Evolutionary conservation across 2,113 vertebrate species (phyloP).

Genomic region (Lates calcarifer): DNA sequence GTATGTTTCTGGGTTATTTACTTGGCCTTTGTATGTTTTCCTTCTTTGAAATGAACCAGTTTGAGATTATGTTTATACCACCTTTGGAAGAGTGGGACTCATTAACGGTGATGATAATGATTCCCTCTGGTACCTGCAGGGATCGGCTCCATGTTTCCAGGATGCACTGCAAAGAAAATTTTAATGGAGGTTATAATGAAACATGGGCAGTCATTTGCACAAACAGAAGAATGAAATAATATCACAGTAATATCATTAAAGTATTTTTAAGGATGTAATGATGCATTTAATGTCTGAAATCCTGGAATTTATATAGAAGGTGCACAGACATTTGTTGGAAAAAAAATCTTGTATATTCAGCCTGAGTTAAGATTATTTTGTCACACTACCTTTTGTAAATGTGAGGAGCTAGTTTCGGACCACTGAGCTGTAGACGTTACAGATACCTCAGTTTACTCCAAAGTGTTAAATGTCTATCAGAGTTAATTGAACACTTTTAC

Average conservation of each 20-base stretch:
- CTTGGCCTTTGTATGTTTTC: neutral
- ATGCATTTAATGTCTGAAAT: neutral
- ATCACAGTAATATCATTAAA: no score
- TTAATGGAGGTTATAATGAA: no score
- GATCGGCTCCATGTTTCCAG: neutral
- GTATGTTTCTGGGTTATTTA: neutral
- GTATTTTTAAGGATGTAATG: neutral
- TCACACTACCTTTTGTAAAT: no score
- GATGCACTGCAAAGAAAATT: neutral
- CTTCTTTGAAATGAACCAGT: neutral
- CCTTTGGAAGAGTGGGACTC: conserved; percentile 33
- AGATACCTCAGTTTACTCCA: no score
- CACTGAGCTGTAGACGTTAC: no score
- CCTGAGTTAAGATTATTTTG: no score
- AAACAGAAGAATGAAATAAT: no score
- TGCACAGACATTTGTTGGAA: neutral
- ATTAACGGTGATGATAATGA: conserved; percentile 27
- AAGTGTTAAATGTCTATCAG: neutral
- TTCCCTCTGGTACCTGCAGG: conserved; percentile 19
- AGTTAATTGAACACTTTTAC: neutral
- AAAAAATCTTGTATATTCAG: no score
- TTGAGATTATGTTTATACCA: neutral
- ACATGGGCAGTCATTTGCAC: no score
- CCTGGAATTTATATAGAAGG: neutral
- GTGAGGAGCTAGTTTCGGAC: no score